Evolutionary conservation across 2,113 vertebrate genomes (phyloP).

Genomic region (Ascaphus truei): DNA sequence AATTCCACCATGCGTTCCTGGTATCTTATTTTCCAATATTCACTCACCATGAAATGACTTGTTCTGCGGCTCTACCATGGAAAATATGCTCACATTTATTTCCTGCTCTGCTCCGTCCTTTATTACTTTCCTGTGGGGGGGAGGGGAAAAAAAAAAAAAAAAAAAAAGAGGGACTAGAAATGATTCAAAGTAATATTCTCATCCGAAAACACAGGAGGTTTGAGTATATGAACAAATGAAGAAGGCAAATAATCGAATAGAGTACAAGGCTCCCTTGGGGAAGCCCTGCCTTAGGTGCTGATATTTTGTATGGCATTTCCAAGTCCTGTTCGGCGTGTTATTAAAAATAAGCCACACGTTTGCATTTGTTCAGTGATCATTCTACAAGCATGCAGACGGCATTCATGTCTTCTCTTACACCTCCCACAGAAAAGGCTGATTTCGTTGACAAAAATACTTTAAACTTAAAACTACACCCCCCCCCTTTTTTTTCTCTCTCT

Average conservation of each 20-base stretch:
- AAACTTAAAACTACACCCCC: too few species aligned
- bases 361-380: too few species aligned
- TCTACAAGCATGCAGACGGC: too few species aligned
- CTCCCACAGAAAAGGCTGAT: too few species aligned
- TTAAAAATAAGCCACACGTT: too few species aligned
- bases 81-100: neutral
- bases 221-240: neutral
- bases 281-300: too few species aligned
- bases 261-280: neutral
- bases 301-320: too few species aligned
- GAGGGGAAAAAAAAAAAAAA: neutral
- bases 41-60: slow-evolving; percentile 1
- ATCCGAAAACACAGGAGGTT: neutral
- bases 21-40: neutral
- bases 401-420: too few species aligned
- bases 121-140: neutral
- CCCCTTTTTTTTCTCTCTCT: too few species aligned
- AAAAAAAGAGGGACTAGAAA: neutral
- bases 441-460: too few species aligned
- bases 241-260: too few species aligned
- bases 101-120: neutral
- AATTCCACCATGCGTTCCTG: neutral
- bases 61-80: neutral
- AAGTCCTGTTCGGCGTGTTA: too few species aligned
- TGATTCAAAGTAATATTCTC: neutral